A percentile compares a stretch with the other conserved stretches of the same genome.
Conservation (phyloP, 2,797 vertebrate species). For the Semotilus atromaculatus region DNA sequence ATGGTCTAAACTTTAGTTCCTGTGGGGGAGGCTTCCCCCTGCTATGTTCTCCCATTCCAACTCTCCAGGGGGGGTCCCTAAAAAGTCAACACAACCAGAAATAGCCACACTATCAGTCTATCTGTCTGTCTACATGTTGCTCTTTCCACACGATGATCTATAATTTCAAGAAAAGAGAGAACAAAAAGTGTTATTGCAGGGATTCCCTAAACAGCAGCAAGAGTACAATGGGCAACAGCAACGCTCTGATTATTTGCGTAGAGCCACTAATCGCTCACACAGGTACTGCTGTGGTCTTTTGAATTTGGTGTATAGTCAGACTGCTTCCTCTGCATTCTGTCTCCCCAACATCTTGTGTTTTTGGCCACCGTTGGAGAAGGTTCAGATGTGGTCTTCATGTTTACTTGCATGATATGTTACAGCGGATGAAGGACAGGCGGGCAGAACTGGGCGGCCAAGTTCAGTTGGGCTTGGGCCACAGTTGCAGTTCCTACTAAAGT, state of each 20-base stretch:
- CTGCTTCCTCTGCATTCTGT: conserved; percentile 10
- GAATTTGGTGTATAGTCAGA: conserved; percentile 13
- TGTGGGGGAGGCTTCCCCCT: conserved; percentile 60
- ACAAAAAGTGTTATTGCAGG: conserved; percentile 61
- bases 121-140: conserved; percentile 58
- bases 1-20: conserved; percentile 33
- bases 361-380: conserved; percentile 18
- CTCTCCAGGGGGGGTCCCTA: conserved; percentile 44
- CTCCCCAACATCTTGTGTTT: conserved; percentile 6
- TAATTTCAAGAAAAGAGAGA: neutral
- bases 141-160: conserved; percentile 58
- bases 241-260: conserved; percentile 61
- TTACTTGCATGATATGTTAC: conserved; percentile 16
- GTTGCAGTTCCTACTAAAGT: conserved; percentile 51
- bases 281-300: conserved; percentile 37
- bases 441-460: conserved; percentile 36
- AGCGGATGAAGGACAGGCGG: conserved; percentile 46
- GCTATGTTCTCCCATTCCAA: conserved; percentile 6
- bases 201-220: conserved; percentile 60
- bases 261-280: neutral
- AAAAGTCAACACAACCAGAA: conserved; percentile 59
- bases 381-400: conserved; percentile 48
- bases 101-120: conserved; percentile 58
- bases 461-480: conserved; percentile 48
- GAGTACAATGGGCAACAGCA: conserved; percentile 47